phyloP scores from a whole-genome alignment of 2,113 vertebrate species.

The Pipra filicauda region DNA sequence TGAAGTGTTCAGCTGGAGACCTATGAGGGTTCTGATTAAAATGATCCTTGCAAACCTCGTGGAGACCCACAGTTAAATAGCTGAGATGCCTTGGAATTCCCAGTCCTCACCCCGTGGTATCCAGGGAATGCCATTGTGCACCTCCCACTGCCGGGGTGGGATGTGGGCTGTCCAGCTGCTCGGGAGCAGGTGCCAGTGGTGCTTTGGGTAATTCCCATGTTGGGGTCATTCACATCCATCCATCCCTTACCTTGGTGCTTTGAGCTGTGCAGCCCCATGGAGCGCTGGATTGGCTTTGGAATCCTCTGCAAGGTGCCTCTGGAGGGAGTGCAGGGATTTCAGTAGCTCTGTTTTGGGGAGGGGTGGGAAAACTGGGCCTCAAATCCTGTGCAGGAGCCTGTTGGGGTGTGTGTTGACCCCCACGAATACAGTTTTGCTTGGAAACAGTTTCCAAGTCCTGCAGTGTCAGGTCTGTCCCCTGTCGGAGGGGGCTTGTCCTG shows the following conservation, averaged over 20 bases:
- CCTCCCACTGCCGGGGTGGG: background rate
- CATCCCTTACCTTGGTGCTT: background rate
- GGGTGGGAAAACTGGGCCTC: background rate
- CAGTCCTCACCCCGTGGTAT: background rate
- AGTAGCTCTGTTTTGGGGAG: background rate
- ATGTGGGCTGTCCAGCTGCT: background rate
- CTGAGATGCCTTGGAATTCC: background rate
- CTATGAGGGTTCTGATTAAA: background rate
- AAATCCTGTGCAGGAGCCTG: background rate
- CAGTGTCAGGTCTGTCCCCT: background rate
- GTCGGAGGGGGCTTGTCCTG: background rate
- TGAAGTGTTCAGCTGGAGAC: background rate
- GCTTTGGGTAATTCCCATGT: background rate
- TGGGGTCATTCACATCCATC: background rate
- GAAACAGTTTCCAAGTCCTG: background rate
- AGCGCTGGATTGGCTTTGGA: background rate
- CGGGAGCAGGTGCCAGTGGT: background rate
- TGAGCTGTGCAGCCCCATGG: background rate
- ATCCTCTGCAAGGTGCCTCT: background rate
- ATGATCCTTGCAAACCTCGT: background rate
- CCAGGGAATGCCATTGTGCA: background rate
- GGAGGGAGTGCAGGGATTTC: background rate
- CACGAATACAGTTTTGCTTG: background rate
- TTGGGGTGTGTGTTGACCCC: background rate
- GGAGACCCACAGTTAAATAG: background rate